Conservation (phyloP, 2,113 vertebrate species). For the Peromyscus polionotus region DNA sequence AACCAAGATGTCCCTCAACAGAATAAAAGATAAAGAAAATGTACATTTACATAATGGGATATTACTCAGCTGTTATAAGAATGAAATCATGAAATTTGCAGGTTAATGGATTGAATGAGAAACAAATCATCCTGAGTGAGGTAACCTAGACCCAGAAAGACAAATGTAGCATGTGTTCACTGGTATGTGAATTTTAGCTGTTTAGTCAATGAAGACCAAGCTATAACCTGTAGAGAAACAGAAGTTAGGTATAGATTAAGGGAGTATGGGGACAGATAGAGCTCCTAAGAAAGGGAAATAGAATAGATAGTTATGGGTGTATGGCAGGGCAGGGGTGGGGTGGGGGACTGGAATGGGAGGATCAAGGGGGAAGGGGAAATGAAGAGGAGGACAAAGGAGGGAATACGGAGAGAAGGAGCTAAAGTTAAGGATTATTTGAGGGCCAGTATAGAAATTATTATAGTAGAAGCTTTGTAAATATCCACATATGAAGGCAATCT, state of each 20-base stretch:
- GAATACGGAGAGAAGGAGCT: neutral
- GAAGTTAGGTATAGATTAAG: neutral
- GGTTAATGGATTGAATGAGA: neutral
- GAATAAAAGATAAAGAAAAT: neutral
- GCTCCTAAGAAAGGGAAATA: neutral
- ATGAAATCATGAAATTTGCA: neutral
- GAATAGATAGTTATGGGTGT: neutral
- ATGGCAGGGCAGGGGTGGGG: neutral
- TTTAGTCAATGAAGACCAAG: neutral
- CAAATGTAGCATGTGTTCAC: neutral
- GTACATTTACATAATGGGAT: neutral
- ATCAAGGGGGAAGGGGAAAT: neutral
- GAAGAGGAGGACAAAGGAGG: neutral
- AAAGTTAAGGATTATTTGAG: neutral
- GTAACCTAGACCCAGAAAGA: neutral
- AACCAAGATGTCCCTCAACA: neutral
- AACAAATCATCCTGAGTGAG: neutral
- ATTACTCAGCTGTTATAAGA: neutral
- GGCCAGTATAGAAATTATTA: neutral
- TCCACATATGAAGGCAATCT: neutral
- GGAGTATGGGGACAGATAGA: neutral
- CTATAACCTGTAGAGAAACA: neutral
- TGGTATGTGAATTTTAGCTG: neutral
- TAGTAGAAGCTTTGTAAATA: too few species aligned
- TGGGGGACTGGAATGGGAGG: neutral